Conservation (phyloP, 2,113 vertebrate species). For the Trematomus loennbergii region DNA sequence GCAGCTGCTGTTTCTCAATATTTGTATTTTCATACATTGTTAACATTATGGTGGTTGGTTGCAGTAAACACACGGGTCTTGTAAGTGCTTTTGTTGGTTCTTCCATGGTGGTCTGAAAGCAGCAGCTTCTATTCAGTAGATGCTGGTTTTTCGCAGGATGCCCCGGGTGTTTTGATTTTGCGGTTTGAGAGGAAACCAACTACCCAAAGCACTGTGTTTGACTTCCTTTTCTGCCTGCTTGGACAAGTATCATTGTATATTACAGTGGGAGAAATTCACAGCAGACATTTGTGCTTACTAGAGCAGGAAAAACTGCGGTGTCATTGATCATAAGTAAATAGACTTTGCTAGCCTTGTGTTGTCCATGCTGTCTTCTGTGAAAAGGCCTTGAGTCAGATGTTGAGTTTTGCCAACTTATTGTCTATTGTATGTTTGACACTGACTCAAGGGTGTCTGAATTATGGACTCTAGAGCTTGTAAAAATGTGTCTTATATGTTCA, state of each 20-base stretch:
- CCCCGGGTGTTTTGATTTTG: constrained; percentile 9
- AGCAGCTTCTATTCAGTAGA: constrained; percentile 8
- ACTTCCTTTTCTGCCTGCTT: constrained; percentile 27
- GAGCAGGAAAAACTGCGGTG: neutral
- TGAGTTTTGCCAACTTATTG: neutral
- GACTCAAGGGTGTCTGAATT: neutral
- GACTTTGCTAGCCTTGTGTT: neutral
- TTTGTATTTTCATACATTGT: neutral
- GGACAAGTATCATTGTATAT: neutral
- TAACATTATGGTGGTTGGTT: neutral
- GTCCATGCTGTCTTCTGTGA: neutral
- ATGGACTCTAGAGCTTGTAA: neutral
- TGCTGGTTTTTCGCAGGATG: neutral
- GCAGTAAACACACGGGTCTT: neutral
- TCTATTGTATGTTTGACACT: neutral
- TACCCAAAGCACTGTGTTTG: neutral
- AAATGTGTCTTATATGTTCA: neutral
- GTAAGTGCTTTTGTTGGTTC: neutral
- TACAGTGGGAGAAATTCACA: neutral
- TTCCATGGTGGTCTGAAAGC: constrained; percentile 13
- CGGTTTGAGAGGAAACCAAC: constrained; percentile 26
- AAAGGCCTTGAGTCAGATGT: neutral
- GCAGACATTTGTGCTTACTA: neutral
- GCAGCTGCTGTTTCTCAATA: neutral
- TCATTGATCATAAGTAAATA: neutral